Evolutionary conservation across 2,113 vertebrate species (phyloP).

Genomic region (Caranx ignobilis): DNA sequence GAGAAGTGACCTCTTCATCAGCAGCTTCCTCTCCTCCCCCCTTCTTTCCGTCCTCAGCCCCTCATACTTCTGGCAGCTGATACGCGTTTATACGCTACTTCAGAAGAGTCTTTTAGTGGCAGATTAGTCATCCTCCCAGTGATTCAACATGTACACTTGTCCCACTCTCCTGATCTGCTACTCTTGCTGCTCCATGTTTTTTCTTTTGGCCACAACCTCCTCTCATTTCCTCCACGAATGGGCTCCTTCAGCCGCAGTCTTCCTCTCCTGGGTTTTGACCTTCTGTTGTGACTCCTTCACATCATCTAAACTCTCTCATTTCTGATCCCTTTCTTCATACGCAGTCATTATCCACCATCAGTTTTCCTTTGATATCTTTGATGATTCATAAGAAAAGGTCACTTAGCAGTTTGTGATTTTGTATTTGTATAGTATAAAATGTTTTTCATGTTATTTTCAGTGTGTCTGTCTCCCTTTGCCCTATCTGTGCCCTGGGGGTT

Average conservation of each 20-base stretch:
- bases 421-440: not conserved
- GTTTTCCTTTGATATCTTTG: not conserved
- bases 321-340: not conserved
- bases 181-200: slow-evolving; percentile 18
- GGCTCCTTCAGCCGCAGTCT: slow-evolving; percentile 45
- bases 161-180: slow-evolving; percentile 37
- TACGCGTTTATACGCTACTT: slow-evolving; percentile 30
- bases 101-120: slow-evolving; percentile 41
- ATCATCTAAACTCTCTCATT: slow-evolving; percentile 25
- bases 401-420: not conserved
- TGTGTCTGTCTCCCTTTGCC: not conserved
- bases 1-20: slow-evolving; percentile 33
- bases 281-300: slow-evolving; percentile 41
- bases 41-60: not conserved
- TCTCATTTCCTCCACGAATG: slow-evolving; percentile 68
- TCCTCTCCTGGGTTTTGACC: slow-evolving; percentile 55
- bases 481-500: not conserved
- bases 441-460: not conserved
- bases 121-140: slow-evolving; percentile 56
- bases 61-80: slow-evolving; percentile 23
- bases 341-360: not conserved
- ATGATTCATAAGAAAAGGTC: not conserved
- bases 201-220: slow-evolving; percentile 51
- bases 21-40: slow-evolving; percentile 15
- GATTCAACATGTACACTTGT: slow-evolving; percentile 55